These are phyloP conservation scores for Alitta virens DNA, from an alignment of 2,888 invertebrate genomes.

Conservation along the genomic window DNA sequence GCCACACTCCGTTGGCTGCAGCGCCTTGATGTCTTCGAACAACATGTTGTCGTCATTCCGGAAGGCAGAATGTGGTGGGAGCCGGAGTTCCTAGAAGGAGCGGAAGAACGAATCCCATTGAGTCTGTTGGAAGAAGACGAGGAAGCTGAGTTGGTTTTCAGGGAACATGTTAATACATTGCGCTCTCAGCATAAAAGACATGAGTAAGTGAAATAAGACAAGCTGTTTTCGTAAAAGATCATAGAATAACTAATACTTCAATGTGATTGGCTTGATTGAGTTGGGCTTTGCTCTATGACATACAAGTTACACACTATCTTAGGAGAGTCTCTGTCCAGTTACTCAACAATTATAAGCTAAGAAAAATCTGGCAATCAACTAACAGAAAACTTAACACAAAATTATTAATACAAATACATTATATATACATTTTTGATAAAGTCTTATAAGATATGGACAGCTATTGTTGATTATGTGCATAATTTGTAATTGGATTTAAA, in stretches of 20 bases:
- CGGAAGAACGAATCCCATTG: constrained; percentile 81
- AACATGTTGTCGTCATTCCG: constrained; percentile 84
- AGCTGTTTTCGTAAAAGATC: too few species aligned
- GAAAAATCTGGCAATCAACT: background rate
- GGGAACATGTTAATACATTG: constrained; percentile 84
- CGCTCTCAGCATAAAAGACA: constrained; percentile 88
- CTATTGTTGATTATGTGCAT: background rate
- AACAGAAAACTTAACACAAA: background rate
- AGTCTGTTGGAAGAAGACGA: constrained; percentile 88
- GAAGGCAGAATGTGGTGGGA: constrained; percentile 77
- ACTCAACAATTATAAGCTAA: background rate
- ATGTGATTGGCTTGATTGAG: too few species aligned
- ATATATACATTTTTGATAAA: background rate
- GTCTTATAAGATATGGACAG: background rate
- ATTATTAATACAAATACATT: background rate
- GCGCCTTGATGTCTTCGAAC: constrained; percentile 87
- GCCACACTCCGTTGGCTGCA: constrained; percentile 81
- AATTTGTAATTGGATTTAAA: too few species aligned
- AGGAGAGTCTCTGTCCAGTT: background rate
- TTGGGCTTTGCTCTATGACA: too few species aligned
- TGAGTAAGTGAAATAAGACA: constrained; percentile 74
- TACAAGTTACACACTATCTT: background rate
- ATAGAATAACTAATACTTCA: too few species aligned
- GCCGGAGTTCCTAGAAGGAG: constrained; percentile 66
- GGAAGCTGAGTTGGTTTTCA: constrained; percentile 88